Evolutionary conservation across 2,113 vertebrate species (phyloP).

Genomic region (Plectropomus leopardus): DNA sequence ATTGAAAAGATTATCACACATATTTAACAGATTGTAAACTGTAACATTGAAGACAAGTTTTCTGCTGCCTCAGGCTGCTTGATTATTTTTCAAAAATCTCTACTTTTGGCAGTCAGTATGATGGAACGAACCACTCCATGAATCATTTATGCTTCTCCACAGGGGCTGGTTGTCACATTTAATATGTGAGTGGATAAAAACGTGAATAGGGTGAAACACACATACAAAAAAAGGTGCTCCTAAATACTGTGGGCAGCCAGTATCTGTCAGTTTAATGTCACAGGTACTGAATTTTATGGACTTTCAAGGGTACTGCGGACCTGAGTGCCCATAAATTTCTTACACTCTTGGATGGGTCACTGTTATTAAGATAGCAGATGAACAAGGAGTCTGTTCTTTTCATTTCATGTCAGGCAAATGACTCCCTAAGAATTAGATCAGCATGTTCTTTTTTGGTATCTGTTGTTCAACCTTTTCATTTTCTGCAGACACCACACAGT

Average conservation of each 20-base stretch:
- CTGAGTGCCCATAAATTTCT: slow-evolving; percentile 13
- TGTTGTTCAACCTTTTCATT: slow-evolving; percentile 51
- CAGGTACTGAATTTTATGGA: slow-evolving; percentile 9
- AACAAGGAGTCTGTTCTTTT: slow-evolving; percentile 22
- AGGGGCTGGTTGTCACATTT: slow-evolving; percentile 10
- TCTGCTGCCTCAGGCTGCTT: slow-evolving; percentile 7
- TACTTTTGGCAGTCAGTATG: background rate
- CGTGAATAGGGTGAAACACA: background rate
- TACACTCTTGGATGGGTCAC: background rate
- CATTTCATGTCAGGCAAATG: background rate
- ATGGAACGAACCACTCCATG: background rate
- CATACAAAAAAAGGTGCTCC: background rate
- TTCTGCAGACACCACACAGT: slow-evolving; percentile 16
- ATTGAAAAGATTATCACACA: background rate
- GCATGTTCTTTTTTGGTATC: slow-evolving; percentile 15
- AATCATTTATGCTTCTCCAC: slow-evolving; percentile 19
- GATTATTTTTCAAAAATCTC: slow-evolving; percentile 21
- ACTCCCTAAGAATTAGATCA: slow-evolving; percentile 6
- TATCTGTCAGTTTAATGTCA: slow-evolving; percentile 21
- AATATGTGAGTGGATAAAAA: background rate
- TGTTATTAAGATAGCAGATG: slow-evolving; percentile 12
- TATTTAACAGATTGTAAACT: slow-evolving; percentile 8
- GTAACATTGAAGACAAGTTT: background rate
- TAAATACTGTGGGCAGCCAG: slow-evolving; percentile 16
- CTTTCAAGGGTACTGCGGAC: slow-evolving; percentile 16